These are phyloP conservation scores for Aphodius sticticus DNA, from an alignment of 2,888 invertebrate species.

Conservation along the genomic window DNA sequence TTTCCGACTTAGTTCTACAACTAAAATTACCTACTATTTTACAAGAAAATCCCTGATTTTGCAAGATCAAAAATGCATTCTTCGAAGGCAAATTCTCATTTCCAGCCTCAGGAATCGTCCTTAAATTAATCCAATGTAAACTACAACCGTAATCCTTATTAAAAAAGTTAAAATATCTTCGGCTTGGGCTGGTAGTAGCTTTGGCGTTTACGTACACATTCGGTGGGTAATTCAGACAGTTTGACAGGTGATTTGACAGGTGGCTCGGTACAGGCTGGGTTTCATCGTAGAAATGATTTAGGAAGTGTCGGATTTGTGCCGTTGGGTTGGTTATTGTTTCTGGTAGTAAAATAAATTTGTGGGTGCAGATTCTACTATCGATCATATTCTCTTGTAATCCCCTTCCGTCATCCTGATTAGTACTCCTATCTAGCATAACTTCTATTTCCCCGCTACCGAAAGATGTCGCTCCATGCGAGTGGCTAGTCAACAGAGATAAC, in stretches of 20 bases:
- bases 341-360: constrained; percentile 23
- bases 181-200: constrained; percentile 7
- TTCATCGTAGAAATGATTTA: neutral
- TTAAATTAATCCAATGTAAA: constrained; percentile 25
- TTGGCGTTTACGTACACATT: constrained; percentile 12
- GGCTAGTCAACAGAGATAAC: constrained; percentile 27
- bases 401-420: constrained; percentile 7
- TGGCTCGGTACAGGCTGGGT: neutral
- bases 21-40: neutral
- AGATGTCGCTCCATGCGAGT: constrained; percentile 27
- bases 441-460: constrained; percentile 16
- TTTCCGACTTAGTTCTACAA: constrained; percentile 10
- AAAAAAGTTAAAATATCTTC: neutral
- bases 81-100: constrained; percentile 18
- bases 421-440: constrained; percentile 27
- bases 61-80: constrained; percentile 27
- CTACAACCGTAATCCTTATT: constrained; percentile 11
- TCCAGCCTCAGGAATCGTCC: constrained; percentile 13
- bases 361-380: constrained; percentile 19
- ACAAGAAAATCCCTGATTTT: constrained; percentile 26
- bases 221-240: constrained; percentile 27
- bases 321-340: constrained; percentile 10
- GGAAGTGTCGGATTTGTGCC: neutral
- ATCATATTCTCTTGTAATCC: constrained; percentile 23
- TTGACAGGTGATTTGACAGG: constrained; percentile 21